Evolutionary conservation across 2,113 vertebrate species (phyloP), one percentile per base, ranked within the genome.

Genomic region (Ictidomys tridecemlineatus): DNA sequence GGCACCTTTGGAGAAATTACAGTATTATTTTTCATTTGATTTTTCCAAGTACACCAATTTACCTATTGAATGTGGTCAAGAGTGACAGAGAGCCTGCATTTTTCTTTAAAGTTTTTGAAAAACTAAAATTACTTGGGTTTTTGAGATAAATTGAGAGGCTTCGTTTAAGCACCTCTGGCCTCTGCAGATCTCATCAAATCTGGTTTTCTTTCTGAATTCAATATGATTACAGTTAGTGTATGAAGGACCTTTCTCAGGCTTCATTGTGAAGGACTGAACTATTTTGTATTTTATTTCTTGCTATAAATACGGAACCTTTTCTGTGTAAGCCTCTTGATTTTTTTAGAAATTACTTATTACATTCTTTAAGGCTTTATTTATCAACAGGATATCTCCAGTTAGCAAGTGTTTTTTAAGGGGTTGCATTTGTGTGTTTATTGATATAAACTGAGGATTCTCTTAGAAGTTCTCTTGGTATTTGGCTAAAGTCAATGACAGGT

Each of bases 1-100:
- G 99, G 99, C 7, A 85, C 98, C 82, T 97, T 99, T 97, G 99
- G 99, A 78, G 99, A 99, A 91, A 98, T 99, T 94, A 99, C 95
- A 97, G 99, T 99, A 99, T 95, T 63, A 0, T 80, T 51, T 95
- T 92, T 97, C 70, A n/a, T 90, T 94, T 74, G 30, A 51, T 85
- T 95, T 98, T 96, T 32, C 65, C 82, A 79, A 72, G 16, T 73
- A 58, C n/a, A 83, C 63, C 45, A 24, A 2, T 93, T 94, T 92
- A 32, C 39, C 51, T 82, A 69, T 83, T 5, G 87, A 61, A 42
- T 70, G 30, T 70, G 42, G n/a, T 78, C 88, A 82, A 42, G 53
- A 79, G 39, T 56, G 30, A 39, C 53, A 86, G 61, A 88, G 61
- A 90, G 78, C 82, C 28, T 12, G 0, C 0, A 0, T 65, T 58